Base-by-base conservation (phyloP, 2,888 invertebrate genomes). In the Eretmocerus hayati region DNA sequence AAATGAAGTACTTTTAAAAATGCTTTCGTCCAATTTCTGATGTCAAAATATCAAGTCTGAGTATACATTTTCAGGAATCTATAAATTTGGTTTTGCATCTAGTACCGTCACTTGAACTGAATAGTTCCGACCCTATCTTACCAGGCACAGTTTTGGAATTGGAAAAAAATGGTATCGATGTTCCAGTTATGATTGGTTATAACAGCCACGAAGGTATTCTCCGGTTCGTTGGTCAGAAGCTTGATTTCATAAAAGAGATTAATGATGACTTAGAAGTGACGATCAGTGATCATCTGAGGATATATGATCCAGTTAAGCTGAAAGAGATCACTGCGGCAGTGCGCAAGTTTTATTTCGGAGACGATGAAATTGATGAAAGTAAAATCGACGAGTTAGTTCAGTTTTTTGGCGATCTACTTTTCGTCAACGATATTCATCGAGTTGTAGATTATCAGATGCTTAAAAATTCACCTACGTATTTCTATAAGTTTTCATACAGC, bases 401-500 rank as follows among this genome's bases (percentile, higher is more conserved):
- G 57, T 69, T 79, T 43, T 73, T 77, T 41, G 72, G 74, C 5
- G 81, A 82, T 57, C 72, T 73, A 2, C 71, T 74, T 55, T 76
- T 77, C 53, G 58, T 74, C 3, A 74, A 72, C 4, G 76, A 75
- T 2, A 63, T 74, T 39, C 71, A 71, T 52, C 65, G 71, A 13
- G 63, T 75, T 11, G 64, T 71, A 3, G 64, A 59, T 39, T 58
- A 73, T 31, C 73, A 75, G 45, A 65, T 72, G 11, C 69, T 72
- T 54, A 59, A 69, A 38, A 67, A 64, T 11, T 15, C 31, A 15
- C 74, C 77, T 0, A 72, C 79, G 1, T 81, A 75, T 57, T 77
- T 80, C 18, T 81, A 81, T 56, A 76, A 78, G 42, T 81, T 80
- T 59, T 67, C 76, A 3, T 81, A 78, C 56, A 74, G 76, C 35